These are phyloP conservation scores for Unio delphinus DNA, from an alignment of 2,888 invertebrate genomes.

Conservation along the genomic window DNA sequence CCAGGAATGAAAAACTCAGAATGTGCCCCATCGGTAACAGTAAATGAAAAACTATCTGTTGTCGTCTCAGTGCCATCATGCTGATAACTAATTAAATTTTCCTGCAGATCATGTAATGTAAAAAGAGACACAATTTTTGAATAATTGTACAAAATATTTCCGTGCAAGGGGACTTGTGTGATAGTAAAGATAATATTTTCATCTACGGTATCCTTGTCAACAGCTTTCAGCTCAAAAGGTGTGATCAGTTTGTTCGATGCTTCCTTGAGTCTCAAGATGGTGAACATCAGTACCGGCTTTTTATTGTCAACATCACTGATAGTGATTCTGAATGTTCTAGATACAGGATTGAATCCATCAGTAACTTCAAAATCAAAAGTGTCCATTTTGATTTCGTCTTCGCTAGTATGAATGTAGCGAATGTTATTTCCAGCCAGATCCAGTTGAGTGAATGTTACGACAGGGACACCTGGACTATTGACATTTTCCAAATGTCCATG, in stretches of 20 bases:
- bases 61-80: constrained; percentile 70
- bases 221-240: constrained; percentile 69
- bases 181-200: constrained; percentile 61
- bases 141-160: constrained; percentile 62
- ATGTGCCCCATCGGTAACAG: constrained; percentile 69
- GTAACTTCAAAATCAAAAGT: constrained; percentile 71
- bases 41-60: constrained; percentile 66
- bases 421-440: constrained; percentile 69
- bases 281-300: constrained; percentile 66
- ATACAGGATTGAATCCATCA: constrained; percentile 67
- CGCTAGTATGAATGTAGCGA: constrained; percentile 66
- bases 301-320: constrained; percentile 70
- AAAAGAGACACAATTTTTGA: constrained; percentile 59
- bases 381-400: constrained; percentile 69
- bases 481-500: constrained; percentile 67
- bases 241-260: constrained; percentile 67
- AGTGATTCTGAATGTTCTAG: constrained; percentile 67
- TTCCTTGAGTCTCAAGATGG: constrained; percentile 64
- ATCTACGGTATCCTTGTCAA: constrained; percentile 66
- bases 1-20: constrained; percentile 66
- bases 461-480: constrained; percentile 58
- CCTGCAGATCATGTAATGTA: constrained; percentile 64
- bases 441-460: constrained; percentile 67
- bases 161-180: constrained; percentile 66
- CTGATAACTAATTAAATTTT: constrained; percentile 67